Evolutionary conservation across 2,113 vertebrate species (phyloP), one percentile per base, ranked within the genome.

Genomic region (Scortum barcoo): DNA sequence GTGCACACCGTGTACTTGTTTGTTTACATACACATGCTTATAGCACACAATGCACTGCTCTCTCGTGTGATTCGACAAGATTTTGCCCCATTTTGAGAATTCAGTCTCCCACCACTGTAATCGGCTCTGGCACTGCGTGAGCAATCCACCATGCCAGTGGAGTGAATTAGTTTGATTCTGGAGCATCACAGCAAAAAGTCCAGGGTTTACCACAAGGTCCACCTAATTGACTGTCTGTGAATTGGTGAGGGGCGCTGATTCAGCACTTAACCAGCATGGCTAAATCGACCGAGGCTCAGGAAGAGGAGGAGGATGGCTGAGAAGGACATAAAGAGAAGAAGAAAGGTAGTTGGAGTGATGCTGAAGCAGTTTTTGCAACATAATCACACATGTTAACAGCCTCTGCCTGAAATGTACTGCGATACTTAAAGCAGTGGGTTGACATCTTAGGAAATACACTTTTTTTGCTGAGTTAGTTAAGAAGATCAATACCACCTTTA

Each of bases 201-300:
- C 46, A 69, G 62, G 57, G 86, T 91, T 88, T 70, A 81, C 87
- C 85, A 86, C 80, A 60, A 72, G 65, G 78, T 84, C 73, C 88
- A 42, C 40, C 81, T 88, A 86, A 91, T 84, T 82, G 86, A 82
- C 89, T 22, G 85, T 68, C 66, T 60, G 79, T 44, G 77, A 50
- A 40, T 60, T 58, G 46, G 24, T 79, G 71, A 24, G 33, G 61
- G 70, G 60, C 7, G 65, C 89, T 86, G 90, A 93, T 66, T 91
- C 90, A 93, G 93, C 89, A 89, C 82, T 92, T 89, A 81, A 81
- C 72, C 62, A 72, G 36, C 63, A 44, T 40, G 67, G 69, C 67
- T 87, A 85, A 89, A 86, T 72, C 84, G 88, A 58, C 63, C 16
- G 50, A 67, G 68, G 65, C 17, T n/a, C n/a, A 56, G 22, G 33